phyloP scores from a whole-genome alignment of 2,888 invertebrate species.

The Stenodera caucasica region DNA sequence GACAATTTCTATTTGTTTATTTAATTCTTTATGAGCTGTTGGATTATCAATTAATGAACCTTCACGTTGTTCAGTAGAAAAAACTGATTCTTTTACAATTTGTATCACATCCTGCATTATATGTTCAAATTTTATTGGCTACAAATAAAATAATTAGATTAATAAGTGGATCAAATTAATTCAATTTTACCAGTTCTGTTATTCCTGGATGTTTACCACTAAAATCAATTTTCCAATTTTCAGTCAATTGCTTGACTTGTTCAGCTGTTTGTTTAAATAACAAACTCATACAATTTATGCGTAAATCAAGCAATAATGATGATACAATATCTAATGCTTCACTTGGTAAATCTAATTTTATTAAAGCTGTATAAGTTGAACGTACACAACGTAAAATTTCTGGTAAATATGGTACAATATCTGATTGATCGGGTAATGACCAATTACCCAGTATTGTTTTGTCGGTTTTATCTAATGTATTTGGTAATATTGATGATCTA shows the following conservation, averaged over 20 bases:
- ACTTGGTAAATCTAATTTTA: constrained; percentile 82
- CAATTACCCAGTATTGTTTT: constrained; percentile 58
- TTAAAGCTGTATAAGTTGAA: constrained; percentile 77
- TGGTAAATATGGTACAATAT: constrained; percentile 70
- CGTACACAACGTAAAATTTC: constrained; percentile 80
- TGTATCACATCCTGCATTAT: constrained; percentile 74
- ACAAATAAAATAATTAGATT: constrained; percentile 23
- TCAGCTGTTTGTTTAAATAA: constrained; percentile 83
- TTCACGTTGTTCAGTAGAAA: constrained; percentile 72
- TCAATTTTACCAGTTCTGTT: constrained; percentile 68
- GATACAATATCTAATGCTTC: constrained; percentile 86
- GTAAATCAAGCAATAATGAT: constrained; percentile 81
- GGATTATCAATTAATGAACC: constrained; percentile 60
- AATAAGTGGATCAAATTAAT: constrained; percentile 36
- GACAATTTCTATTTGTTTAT: constrained; percentile 62
- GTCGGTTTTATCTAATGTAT: constrained; percentile 59
- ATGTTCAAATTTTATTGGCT: constrained; percentile 74
- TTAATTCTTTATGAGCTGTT: constrained; percentile 58
- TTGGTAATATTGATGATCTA: constrained; percentile 71
- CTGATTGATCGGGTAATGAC: constrained; percentile 59
- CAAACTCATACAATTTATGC: constrained; percentile 82
- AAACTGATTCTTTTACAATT: constrained; percentile 68
- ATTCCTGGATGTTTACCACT: constrained; percentile 77
- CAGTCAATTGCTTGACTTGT: constrained; percentile 73
- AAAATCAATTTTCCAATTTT: constrained; percentile 86